Base-by-base conservation (phyloP, 1,140 invertebrate species). In the Drosophila setifemur region DNA sequence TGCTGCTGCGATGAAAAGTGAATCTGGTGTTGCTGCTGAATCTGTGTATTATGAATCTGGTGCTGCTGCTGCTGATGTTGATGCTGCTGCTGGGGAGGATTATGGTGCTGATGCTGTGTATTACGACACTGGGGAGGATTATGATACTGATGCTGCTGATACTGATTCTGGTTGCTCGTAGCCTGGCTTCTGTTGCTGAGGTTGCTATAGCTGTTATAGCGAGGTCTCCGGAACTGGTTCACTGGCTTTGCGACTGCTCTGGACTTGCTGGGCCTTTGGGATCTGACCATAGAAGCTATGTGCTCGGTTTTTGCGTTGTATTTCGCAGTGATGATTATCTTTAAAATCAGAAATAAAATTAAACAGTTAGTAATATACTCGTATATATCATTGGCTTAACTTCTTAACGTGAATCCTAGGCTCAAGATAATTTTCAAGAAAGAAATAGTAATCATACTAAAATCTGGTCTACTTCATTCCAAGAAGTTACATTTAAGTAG, bases 221-320 rank as follows among this genome's bases (percentile, higher is more conserved):
- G 0, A 11, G 35, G 14, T 47, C 11, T 37, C 12, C 8, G 25
- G 3, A 12, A 12, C 3, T 28, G 50, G 3, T 6, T 2, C 2
- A 18, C 3, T 9, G 31, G 4, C 7, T 21, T 33, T 7, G 2
- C 7, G 11, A 2, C 1, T 14, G n/a, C n/a, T n/a, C n/a, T 53
- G 21, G 9, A 18, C 21, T 63, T 28, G 26, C 19, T 28, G 1
- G 1, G 0, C 23, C 83, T 90, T 28, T 90, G 88, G 2, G 0
- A 0, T 6, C 48, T 68, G 4, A 90, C 88, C 76, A 88, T 63
- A 68, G 66, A 76, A 29, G 45, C 72, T 33, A 90, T 90, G 29
- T 90, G 88, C 2, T 52, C 73, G 3, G 88, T 66, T 14, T 88
- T 88, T 3, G 49, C 40, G 44, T 55, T 88, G 28, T 44, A 70